Evolutionary conservation across 2,113 vertebrate genomes (phyloP), one percentile per base, ranked within the genome.

Genomic region (Coryphaenoides rupestris): DNA sequence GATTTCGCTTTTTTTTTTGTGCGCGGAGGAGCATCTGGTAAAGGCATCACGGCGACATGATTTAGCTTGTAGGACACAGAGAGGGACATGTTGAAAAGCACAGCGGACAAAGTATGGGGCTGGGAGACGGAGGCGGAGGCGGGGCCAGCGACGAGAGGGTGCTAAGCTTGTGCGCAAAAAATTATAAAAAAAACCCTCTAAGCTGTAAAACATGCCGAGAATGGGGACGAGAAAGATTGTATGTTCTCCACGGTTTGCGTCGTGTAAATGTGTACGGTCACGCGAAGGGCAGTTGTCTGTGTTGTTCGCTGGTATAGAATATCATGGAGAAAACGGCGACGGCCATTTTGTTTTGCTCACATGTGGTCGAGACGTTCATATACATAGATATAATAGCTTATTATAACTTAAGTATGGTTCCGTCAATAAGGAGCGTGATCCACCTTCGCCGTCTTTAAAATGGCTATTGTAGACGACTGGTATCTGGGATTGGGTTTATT

Each of bases 21-120:
- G 56, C 63, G 72, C 47, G 62, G 66, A 72, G 26, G 21, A 55
- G 60, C 73, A 80, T 84, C 83, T 86, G 80, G 10, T 65, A 61
- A 76, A 81, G 57, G 15, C 62, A 66, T 84, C 70, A 70, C 2
- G 22, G 53, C 49, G n/a, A 1, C 46, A 58, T 5, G 2, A 13
- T 21, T 26, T 68, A 63, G 49, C 33, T 40, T 40, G 14, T 24
- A 56, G 28, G 58, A 54, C 23, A 56, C 23, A 26, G 66, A 66
- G 57, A 21, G 24, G 57, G 28, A 40, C 15, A 63, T 61, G 46
- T n/a, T 50, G 60, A 56, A 70, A 60, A 49, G 19, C 47, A 10
- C 54, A 50, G 33, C 33, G 6, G 1, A 40, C 33, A 40, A 40
- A 40, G 33, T 40, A 40, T 40, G 33, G 33, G 33, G 23, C n/a